Evolutionary conservation across 2,113 vertebrate species (phyloP), one percentile per base, ranked within the genome.

Genomic region (Delphinapterus leucas): DNA sequence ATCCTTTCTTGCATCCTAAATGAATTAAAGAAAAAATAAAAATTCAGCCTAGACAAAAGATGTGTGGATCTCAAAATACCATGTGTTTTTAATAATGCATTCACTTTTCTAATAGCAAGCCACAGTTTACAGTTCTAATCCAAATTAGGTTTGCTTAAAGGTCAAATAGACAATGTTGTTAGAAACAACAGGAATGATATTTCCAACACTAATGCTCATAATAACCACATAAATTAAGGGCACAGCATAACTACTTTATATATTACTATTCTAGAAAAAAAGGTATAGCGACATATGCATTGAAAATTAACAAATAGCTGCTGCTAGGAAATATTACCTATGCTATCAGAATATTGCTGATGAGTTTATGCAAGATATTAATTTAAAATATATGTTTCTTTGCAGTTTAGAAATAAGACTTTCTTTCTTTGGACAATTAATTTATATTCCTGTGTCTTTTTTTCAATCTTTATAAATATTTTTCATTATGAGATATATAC

Each of bases 1-100:
- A 49, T 20, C 5, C 20, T 91, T 6, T 76, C 20, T 31, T 91
- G 31, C 31, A 88, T 60, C 20, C 49, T 33, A 49, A 86, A 55
- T 70, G 76, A 97, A 55, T 13, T 65, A 95, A 92, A 68, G 33
- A 20, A 82, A 94, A 82, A 81, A 58, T 25, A 94, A 71, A n/a
- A 71, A 58, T 31, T 80, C 20, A 82, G 1, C 25, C 8, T 88
- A 53, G 10, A 84, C 11, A 89, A 77, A 83, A 79, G 58, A 68
- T 7, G 9, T 17, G 3, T 88, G 6, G 1, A 9, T 8, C 47
- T 12, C 36, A 53, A 96, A 93, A 65, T 92, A 61, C 47, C 49
- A 47, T 53, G 10, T 49, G 28, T 36, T 20, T 96, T 71, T 33
- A 26, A 36, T 73, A 93, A 93, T 55, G 36, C 5, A 83, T 81